Conservation (phyloP, 2,888 invertebrate genomes). For the Pristionchus exspectatus region DNA sequence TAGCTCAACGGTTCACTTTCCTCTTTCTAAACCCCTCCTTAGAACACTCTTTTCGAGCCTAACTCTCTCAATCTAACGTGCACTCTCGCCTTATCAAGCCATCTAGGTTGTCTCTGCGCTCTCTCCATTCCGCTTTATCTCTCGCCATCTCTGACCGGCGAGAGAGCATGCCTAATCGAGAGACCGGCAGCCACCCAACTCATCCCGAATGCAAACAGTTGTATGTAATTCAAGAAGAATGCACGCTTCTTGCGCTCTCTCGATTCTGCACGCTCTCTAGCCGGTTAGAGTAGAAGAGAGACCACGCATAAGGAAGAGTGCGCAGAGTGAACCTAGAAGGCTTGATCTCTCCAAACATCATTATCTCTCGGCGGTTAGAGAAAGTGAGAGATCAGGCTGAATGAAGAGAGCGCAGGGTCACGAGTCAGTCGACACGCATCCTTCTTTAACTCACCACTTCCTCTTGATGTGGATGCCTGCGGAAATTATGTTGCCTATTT, state of each 20-base stretch:
- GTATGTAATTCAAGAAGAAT: constrained; percentile 36
- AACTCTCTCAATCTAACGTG: neutral
- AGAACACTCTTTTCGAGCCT: neutral
- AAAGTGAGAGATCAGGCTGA: neutral
- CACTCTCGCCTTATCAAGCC: too few relatives aligned
- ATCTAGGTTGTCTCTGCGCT: too few relatives aligned
- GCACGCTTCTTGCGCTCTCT: neutral
- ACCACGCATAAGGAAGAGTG: neutral
- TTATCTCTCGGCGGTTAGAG: neutral
- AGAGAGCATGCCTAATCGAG: neutral
- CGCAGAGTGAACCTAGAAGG: neutral
- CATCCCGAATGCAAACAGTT: constrained; percentile 38
- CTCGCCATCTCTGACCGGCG: neutral
- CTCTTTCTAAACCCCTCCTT: neutral
- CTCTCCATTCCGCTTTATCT: neutral
- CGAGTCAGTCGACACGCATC: neutral
- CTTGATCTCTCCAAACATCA: too few relatives aligned
- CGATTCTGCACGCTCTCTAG: neutral
- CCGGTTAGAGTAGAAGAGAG: neutral
- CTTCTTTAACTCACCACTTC: neutral
- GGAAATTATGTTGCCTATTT: neutral
- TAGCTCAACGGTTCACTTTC: constrained; percentile 1
- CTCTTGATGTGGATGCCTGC: neutral
- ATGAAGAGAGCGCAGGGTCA: neutral
- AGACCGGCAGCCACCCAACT: neutral